Evolutionary conservation across 2,797 vertebrate species (phyloP), one percentile per base, ranked within the genome.

Genomic region (Thaleichthys pacificus): DNA sequence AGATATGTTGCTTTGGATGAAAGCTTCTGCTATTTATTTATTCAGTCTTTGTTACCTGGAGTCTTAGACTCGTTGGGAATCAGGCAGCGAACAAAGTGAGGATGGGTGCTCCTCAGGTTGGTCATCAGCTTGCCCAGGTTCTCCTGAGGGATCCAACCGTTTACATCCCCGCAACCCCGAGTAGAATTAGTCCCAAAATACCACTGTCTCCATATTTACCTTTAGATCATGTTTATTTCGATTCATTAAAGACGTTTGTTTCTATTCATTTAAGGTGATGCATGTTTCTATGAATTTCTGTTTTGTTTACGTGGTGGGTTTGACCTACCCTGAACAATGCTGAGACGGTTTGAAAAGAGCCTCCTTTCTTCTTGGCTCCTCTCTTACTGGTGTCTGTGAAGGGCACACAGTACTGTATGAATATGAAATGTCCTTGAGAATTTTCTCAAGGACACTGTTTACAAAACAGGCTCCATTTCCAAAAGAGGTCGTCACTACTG

Each of bases 61-160:
- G 92, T 96, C 88, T 96, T 96, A 0, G 91, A 94, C 85, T 96
- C 95, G 87, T 96, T 96, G 63, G 95, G 95, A 24, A 96, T 96
- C 79, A 96, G 80, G 71, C 95, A 96, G 1, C 95, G 88, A 8
- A 96, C 95, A 90, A 96, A 96, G 74, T 96, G 95, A 49, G 95
- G 95, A 61, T 96, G 95, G 0, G 95, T 96, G 79, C 93, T 93
- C 66, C 71, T 90, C 65, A 96, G 49, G 76, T 95, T 96, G 17
- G 91, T 82, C 95, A 96, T 96, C 1, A 87, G 86, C 81, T 96
- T 96, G 49, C 94, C 95, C 61, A 96, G 84, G 81, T 96, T 96
- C 80, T 96, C 95, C 95, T 96, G 80, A 61, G 28, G 80, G 51
- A 78, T 64, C 9, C 7, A 56, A 56, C 51, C 19, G 19, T 49